These are phyloP conservation scores for Ganaspis sp. DNA, from an alignment of 1,140 invertebrate species.

Conservation along the genomic window DNA sequence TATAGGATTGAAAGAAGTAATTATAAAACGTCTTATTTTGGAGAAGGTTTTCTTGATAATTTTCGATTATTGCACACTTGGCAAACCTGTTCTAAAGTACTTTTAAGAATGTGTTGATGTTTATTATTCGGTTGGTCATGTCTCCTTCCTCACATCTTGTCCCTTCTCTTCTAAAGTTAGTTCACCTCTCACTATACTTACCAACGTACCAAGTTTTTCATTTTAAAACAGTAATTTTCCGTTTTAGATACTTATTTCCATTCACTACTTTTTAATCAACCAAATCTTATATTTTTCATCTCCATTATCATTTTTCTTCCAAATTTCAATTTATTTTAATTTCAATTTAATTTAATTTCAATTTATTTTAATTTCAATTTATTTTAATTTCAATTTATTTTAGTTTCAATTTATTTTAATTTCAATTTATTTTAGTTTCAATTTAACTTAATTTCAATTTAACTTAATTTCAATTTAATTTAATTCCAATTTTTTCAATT, in stretches of 20 bases:
- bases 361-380: no score
- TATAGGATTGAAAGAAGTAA: neutral
- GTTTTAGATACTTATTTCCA: neutral
- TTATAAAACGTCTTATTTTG: constrained; percentile 6
- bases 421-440: no score
- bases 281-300: no score
- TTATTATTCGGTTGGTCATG: constrained; percentile 3
- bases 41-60: constrained; percentile 10
- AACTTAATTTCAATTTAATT: no score
- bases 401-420: no score
- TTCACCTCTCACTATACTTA: neutral
- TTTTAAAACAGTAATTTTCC: neutral
- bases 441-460: no score
- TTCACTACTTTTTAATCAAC: neutral
- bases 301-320: neutral
- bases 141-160: neutral
- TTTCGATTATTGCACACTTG: constrained; percentile 9
- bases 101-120: constrained; percentile 3
- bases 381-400: no score
- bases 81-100: constrained; percentile 9
- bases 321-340: no score
- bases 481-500: no score
- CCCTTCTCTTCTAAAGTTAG: constrained; percentile 13
- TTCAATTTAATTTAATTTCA: no score
- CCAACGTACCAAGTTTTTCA: neutral